Evolutionary conservation across 2,888 invertebrate species (phyloP), one percentile per base, ranked within the genome.

Genomic region (Diarsia dahlii): DNA sequence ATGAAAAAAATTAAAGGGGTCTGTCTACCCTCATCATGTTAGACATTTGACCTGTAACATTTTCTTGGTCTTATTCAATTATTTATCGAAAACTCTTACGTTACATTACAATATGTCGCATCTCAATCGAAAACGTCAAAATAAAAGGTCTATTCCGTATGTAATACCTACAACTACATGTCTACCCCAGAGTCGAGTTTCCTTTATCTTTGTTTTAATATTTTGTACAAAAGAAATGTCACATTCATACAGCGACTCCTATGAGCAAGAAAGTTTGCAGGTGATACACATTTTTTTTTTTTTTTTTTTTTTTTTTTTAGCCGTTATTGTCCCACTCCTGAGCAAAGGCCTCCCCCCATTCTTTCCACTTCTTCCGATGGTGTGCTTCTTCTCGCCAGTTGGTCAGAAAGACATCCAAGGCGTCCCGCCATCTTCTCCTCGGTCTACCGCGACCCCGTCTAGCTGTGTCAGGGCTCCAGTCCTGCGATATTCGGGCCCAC

Each of bases 201-300:
- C 18, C 48, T 65, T 74, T n/a, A 28, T n/a, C 39, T 74, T 50
- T 65, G 46, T 56, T 75, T 56, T 6, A 63, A 73, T 34, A 15
- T 62, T 64, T 23, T 64, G 46, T 39, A 28, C 64, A 74, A 75
- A 48, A 10, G 28, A 64, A 58, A 65, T 64, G 54, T 73, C 74
- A 15, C 10, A 13, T 64, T 0, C 73, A 64, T 56, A n/a, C 15
- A 54, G 15, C 20, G 1, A 46, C 3, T 64, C 34, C 20, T 34
- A 34, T 74, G 6, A 39, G 39, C 6, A 20, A 18, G 20, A 23
- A 2, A 12, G 23, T 54, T 63, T 46, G 46, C 46, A 45, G 20
- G 10, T 0, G 20, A 34, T 23, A 72, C n/a, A n/a, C n/a, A n/a
- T n/a, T n/a, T n/a, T n/a, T n/a, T n/a, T n/a, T n/a, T n/a, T n/a